A percentile compares a stretch with the other conserved stretches of the same genome.
Conservation (phyloP, 2,113 vertebrate genomes). For the Pan paniscus region DNA sequence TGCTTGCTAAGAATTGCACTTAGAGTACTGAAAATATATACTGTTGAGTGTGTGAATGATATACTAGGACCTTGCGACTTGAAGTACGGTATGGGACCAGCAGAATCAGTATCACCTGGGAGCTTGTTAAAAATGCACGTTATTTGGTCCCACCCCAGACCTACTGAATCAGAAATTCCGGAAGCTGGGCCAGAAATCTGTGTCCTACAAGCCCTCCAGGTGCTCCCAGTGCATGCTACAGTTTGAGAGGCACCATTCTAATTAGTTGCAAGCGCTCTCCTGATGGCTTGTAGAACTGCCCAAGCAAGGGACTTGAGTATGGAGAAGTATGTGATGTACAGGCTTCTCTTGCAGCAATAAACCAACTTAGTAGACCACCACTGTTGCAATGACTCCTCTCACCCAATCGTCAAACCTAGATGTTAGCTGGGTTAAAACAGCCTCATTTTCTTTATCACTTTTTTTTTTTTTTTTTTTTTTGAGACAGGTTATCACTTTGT, state of each 20-base stretch:
- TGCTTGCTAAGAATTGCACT: neutral
- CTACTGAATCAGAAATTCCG: slow-evolving; percentile 46
- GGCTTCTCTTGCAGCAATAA: neutral
- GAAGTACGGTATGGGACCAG: neutral
- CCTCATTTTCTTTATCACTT: neutral
- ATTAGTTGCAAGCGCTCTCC: neutral
- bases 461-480: neutral
- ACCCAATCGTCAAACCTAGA: neutral
- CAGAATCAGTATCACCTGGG: neutral
- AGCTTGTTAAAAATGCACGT: slow-evolving; percentile 41
- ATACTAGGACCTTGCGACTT: neutral
- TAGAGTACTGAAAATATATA: neutral
- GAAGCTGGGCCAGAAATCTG: neutral
- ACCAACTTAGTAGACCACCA: neutral
- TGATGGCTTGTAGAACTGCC: neutral
- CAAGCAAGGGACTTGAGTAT: neutral
- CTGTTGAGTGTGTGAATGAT: neutral
- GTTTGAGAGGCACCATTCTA: neutral
- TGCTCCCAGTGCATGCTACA: neutral
- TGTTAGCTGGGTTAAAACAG: neutral
- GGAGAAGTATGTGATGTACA: neutral
- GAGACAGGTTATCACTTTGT: neutral
- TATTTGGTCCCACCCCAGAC: neutral
- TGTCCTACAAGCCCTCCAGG: neutral
- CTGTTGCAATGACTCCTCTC: neutral